Conservation (phyloP, 2,797 vertebrate genomes). For the Characodon lateralis region DNA sequence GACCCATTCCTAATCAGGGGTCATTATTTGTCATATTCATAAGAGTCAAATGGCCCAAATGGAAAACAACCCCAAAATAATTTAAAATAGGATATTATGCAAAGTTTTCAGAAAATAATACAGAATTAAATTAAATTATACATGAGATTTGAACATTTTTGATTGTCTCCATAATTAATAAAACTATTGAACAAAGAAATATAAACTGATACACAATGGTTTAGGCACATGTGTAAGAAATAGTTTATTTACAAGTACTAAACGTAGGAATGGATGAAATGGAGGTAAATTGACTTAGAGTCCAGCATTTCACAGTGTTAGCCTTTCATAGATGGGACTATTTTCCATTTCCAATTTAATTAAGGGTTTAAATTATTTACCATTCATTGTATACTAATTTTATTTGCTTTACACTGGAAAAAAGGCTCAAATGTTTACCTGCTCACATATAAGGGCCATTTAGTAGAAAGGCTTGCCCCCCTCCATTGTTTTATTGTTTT, state of each 20-base stretch:
- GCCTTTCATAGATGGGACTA: background rate
- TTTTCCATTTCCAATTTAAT: background rate
- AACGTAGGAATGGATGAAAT: background rate
- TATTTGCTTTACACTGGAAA: background rate
- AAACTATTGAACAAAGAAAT: background rate
- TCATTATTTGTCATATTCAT: background rate
- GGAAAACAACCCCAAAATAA: background rate
- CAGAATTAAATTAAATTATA: background rate
- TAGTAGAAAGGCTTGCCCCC: too few relatives aligned
- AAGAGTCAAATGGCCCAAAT: background rate
- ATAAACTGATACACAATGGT: background rate
- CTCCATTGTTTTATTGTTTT: constrained; percentile 3
- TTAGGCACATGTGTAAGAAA: background rate
- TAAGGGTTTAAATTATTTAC: background rate
- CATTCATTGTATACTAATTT: background rate
- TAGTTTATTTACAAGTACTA: background rate
- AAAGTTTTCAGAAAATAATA: background rate
- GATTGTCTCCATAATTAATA: background rate
- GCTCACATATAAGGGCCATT: background rate
- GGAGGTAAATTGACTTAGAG: background rate
- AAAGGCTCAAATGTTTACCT: background rate
- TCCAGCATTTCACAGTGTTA: background rate
- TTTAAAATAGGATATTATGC: background rate
- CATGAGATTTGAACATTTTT: background rate
- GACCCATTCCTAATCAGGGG: background rate